These are phyloP conservation scores for Neolamprologus kungweensis DNA, from an alignment of 2,113 vertebrate genomes.

Conservation along the genomic window DNA sequence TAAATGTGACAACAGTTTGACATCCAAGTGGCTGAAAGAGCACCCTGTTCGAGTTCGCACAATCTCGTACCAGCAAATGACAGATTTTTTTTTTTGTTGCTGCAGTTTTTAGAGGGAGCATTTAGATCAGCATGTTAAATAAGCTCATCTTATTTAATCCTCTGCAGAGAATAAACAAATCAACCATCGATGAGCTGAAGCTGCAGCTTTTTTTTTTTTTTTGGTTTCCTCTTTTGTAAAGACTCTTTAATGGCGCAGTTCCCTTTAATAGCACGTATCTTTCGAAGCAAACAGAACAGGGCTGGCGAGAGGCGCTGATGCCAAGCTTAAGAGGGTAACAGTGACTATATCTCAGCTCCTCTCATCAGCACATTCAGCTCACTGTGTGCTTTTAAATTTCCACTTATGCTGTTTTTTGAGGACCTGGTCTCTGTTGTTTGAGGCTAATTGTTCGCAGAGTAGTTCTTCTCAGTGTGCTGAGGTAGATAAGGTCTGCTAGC, in stretches of 20 bases:
- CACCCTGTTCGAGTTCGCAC: not conserved
- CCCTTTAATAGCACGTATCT: not conserved
- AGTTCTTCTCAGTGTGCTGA: not conserved
- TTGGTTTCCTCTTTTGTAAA: not conserved
- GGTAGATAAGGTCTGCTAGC: conserved; percentile 6
- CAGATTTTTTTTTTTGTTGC: not conserved
- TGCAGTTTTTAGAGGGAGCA: not conserved
- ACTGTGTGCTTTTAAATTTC: not conserved
- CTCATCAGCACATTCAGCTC: not conserved
- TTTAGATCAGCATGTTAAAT: not conserved
- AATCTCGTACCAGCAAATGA: not conserved
- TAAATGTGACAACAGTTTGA: not conserved
- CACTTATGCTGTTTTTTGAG: not conserved
- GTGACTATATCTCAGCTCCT: not conserved
- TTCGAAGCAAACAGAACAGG: not conserved
- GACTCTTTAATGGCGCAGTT: not conserved
- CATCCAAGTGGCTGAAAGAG: not conserved
- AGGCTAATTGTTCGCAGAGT: conserved; percentile 6
- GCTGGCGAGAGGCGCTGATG: not conserved
- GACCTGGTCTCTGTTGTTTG: not conserved
- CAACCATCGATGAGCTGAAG: not conserved
- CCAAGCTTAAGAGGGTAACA: not conserved
- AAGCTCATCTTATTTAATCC: not conserved
- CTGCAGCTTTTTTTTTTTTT: not conserved
- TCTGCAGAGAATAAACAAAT: not conserved